Base-by-base conservation (phyloP, 2,797 vertebrate species). In the Cossypha dichroa region DNA sequence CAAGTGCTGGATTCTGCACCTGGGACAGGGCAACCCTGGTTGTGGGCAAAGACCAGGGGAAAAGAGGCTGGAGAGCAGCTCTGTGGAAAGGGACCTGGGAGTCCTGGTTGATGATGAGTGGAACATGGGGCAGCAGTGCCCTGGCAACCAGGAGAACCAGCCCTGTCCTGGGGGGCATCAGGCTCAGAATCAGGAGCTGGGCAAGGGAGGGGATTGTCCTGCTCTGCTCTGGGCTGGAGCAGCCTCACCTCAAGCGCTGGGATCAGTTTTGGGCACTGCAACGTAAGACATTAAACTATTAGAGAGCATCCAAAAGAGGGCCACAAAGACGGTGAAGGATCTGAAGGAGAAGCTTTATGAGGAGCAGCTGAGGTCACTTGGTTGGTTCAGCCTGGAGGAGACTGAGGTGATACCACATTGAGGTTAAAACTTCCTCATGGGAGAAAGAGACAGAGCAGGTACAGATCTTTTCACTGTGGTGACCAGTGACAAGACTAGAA, bases 171-270 rank as follows among this genome's bases (percentile, higher is more conserved):
- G 13, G 7, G 5, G 0, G 5, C 28, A 36, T 12, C 52, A 67
- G n/a, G 12, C 4, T 1, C n/a, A 66, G 31, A 12, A 28, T 28
- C 0, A 0, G 19, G n/a, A 45, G 22, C 8, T 0, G 0, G 38
- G 4, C 22, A 52, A 20, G n/a, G 38, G 18, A 43, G n/a, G 22
- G 15, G 8, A 51, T 36, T 43, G 26, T 51, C n/a, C 43, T 0
- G 0, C 41, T 36, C 52, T 74, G 36, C 14, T 49, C 51, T 49
- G 18, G 1, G 0, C 18, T 36, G 36, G 5, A 2, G 15, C 0
- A 0, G 10, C 22, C 28, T 75, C 22, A 5, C 22, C 28, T 43
- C 0, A 0, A 59, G n/a, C 15, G 10, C 22, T 51, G 7, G 5
- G n/a, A 4, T 5, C 8, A 36, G 28, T 2, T 59, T 28, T 52